These are phyloP conservation scores for Neopelma chrysocephalum DNA, from an alignment of 2,797 vertebrate genomes.

Conservation along the genomic window DNA sequence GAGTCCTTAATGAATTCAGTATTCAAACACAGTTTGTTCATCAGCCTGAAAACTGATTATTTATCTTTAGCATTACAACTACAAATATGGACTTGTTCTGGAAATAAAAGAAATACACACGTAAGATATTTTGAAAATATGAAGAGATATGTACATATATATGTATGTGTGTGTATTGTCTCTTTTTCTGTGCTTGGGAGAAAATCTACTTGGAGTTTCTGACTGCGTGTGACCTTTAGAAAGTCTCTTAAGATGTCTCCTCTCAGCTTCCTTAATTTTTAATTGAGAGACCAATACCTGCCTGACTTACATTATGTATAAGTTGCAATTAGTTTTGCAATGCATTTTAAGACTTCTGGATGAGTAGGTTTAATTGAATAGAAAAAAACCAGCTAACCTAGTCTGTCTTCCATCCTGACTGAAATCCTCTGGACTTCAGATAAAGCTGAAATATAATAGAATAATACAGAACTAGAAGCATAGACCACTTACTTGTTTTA, in stretches of 20 bases:
- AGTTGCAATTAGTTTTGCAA: background rate
- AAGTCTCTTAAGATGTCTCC: background rate
- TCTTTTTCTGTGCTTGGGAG: background rate
- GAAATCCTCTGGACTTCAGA: background rate
- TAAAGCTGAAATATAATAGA: background rate
- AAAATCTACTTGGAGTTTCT: background rate
- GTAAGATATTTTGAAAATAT: background rate
- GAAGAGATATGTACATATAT: background rate
- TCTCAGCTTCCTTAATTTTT: background rate
- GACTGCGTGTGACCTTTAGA: background rate
- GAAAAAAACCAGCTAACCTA: background rate
- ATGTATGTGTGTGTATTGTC: background rate
- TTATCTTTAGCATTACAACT: background rate
- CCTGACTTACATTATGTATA: background rate
- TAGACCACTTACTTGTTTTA: background rate
- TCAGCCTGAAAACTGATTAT: background rate
- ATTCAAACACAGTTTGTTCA: background rate
- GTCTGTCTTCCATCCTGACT: background rate
- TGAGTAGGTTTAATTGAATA: background rate
- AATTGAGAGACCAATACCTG: background rate
- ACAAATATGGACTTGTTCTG: background rate
- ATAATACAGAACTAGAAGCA: background rate
- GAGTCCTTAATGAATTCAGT: background rate
- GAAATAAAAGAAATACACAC: background rate
- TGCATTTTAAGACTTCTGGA: background rate